Evolutionary conservation across 2,113 vertebrate species (phyloP).

Genomic region (Tauraco erythrolophus): DNA sequence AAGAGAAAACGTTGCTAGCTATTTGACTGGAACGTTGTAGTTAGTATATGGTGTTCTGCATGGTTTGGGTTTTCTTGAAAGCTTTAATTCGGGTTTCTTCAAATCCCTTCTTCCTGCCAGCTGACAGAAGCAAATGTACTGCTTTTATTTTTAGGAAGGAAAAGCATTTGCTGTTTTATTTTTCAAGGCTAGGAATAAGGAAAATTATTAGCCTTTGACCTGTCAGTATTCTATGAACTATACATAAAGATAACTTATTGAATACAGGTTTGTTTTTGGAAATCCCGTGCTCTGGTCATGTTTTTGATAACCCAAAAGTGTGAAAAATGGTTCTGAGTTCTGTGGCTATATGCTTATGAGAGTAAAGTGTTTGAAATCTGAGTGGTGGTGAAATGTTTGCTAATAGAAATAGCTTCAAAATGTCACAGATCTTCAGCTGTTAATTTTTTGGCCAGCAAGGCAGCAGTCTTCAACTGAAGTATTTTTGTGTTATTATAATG

Average conservation of each 20-base stretch:
- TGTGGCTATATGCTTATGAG: background rate
- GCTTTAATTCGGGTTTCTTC: background rate
- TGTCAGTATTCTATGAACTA: background rate
- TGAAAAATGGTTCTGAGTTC: background rate
- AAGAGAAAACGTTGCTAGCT: background rate
- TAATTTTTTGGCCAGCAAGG: background rate
- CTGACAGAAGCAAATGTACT: background rate
- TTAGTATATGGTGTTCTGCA: background rate
- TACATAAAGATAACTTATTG: background rate
- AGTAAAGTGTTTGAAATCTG: background rate
- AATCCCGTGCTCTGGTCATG: background rate
- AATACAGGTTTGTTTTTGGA: background rate
- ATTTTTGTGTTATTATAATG: background rate
- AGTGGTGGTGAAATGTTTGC: background rate
- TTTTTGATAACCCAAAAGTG: background rate
- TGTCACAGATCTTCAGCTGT: background rate
- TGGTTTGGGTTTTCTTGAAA: background rate
- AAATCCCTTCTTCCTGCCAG: background rate
- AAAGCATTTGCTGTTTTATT: background rate
- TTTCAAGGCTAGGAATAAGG: background rate
- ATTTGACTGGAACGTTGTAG: background rate
- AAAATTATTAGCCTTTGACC: background rate
- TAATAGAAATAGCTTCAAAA: background rate
- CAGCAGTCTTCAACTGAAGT: background rate
- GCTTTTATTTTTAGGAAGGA: background rate